phyloP scores from a whole-genome alignment of 2,797 vertebrate species.

The Acipenser transmontanus region DNA sequence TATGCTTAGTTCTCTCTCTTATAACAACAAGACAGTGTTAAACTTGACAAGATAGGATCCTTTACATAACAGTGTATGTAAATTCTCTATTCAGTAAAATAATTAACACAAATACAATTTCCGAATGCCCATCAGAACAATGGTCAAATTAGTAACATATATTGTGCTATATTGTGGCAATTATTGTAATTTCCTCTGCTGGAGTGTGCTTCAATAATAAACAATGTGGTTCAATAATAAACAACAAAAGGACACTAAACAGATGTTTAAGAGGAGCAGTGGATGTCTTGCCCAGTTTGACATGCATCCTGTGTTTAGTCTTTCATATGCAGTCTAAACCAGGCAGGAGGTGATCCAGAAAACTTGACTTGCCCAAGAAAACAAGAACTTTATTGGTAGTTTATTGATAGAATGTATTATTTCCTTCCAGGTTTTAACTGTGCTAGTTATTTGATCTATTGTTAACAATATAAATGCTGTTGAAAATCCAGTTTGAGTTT shows the following conservation, averaged over 20 bases:
- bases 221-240: constrained; percentile 7
- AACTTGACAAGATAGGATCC: no score
- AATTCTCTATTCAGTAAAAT: no score
- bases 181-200: constrained; percentile 2
- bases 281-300: constrained; percentile 18
- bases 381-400: constrained; percentile 13
- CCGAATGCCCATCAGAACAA: neutral
- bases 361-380: constrained; percentile 18
- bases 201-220: constrained; percentile 3
- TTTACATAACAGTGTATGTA: no score
- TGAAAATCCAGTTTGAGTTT: no score
- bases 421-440: constrained; percentile 11
- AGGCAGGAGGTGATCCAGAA: constrained; percentile 26
- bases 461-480: no score
- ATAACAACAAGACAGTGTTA: no score
- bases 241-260: neutral
- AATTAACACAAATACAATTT: no score
- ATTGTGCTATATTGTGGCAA: constrained; percentile 4
- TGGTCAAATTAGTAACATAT: neutral
- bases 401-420: constrained; percentile 12
- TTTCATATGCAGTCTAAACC: constrained; percentile 23
- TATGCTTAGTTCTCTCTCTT: no score
- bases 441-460: constrained; percentile 3
- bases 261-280: constrained; percentile 10
- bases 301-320: constrained; percentile 32